A percentile compares a stretch with the other conserved stretches of the same genome.
Evolutionary conservation across 2,797 vertebrate genomes (phyloP).

Genomic region (Liparis tanakae): DNA sequence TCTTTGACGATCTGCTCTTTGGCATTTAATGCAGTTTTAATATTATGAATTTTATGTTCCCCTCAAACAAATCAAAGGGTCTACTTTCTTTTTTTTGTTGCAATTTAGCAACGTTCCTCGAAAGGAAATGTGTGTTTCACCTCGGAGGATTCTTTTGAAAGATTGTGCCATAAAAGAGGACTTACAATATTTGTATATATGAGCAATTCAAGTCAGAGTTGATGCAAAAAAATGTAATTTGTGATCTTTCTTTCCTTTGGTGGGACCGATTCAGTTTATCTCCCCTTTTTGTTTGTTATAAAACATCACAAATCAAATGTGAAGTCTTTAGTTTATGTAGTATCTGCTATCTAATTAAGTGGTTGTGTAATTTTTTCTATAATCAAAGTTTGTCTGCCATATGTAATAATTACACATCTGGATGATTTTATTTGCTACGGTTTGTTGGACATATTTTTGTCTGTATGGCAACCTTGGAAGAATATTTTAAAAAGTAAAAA

Average conservation of each 20-base stretch:
- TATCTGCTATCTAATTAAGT: not conserved
- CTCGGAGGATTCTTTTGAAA: not conserved
- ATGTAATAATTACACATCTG: not conserved
- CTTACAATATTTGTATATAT: not conserved
- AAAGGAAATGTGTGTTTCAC: not conserved
- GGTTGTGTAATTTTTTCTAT: slow-evolving; percentile 1
- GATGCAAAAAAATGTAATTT: not conserved
- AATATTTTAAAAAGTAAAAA: not conserved
- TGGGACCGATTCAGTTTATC: not conserved
- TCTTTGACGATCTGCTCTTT: not conserved
- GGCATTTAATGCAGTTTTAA: not conserved
- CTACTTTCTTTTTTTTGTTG: not conserved
- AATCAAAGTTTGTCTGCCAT: not conserved
- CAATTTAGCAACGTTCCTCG: not conserved
- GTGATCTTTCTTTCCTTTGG: not conserved
- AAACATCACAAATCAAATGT: slow-evolving; percentile 55
- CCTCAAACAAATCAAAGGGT: not conserved
- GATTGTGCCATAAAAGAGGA: not conserved
- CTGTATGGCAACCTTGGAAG: not conserved
- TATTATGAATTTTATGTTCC: too few relatives aligned
- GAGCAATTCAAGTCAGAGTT: not conserved
- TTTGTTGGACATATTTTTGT: not conserved
- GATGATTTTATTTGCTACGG: not conserved
- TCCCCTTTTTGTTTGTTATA: slow-evolving; percentile 55
- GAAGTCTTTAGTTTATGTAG: slow-evolving; percentile 44